These are phyloP conservation scores for Lutjanus campechanus DNA, from an alignment of 2,797 vertebrate species.

Conservation along the genomic window DNA sequence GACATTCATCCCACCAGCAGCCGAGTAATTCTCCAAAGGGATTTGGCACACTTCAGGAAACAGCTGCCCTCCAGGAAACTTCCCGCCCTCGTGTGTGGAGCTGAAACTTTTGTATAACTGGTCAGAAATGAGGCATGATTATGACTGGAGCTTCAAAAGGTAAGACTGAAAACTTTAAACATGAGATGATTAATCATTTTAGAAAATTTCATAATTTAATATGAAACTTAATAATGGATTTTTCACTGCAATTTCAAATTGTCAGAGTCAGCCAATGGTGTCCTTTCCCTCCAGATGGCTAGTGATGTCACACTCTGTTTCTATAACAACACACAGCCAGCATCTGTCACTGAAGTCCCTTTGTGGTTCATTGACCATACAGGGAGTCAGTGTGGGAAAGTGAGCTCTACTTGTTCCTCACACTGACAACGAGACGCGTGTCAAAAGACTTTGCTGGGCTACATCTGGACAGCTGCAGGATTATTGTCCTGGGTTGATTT, in stretches of 20 bases:
- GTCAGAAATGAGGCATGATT: slow-evolving; percentile 48
- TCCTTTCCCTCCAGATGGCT: slow-evolving; percentile 24
- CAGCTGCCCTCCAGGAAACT: too few relatives aligned
- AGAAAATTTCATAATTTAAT: too few relatives aligned
- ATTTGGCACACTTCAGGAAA: too few relatives aligned
- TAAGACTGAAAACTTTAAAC: neutral
- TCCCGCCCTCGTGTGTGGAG: too few relatives aligned
- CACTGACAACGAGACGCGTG: neutral
- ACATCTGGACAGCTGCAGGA: neutral
- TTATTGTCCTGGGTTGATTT: neutral
- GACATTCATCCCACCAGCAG: too few relatives aligned
- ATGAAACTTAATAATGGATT: neutral
- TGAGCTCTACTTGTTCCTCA: neutral
- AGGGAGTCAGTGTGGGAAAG: slow-evolving; percentile 53
- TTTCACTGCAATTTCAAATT: accelerated
- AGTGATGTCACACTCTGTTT: slow-evolving; percentile 50
- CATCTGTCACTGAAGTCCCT: slow-evolving; percentile 59
- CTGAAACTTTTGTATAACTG: too few relatives aligned
- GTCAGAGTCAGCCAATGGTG: neutral
- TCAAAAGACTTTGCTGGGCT: neutral
- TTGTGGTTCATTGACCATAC: slow-evolving; percentile 58
- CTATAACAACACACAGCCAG: slow-evolving; percentile 60
- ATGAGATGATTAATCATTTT: too few relatives aligned
- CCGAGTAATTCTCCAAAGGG: too few relatives aligned
- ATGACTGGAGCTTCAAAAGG: neutral